Percentiles rank a stretch among this genome's conserved stretches.
phyloP scores from a whole-genome alignment of 1,140 invertebrate genomes.

The Monochamus saltuarius region DNA sequence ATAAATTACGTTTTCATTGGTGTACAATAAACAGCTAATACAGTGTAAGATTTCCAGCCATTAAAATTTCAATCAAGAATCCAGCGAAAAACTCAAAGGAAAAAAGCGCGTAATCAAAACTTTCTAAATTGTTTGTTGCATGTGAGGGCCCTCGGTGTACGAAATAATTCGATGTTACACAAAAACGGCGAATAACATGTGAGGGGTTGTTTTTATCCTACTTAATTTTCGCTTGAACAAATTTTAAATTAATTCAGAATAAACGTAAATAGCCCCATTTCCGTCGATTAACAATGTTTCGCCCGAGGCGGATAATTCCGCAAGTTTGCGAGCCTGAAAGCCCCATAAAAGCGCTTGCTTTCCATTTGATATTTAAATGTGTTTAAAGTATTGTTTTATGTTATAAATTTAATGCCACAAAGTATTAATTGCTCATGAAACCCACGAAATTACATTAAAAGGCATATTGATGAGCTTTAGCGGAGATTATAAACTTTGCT shows the following conservation, averaged over 20 bases:
- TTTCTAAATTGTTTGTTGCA: too few relatives aligned
- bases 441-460: constrained; percentile 37
- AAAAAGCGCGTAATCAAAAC: too few relatives aligned
- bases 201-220: constrained; percentile 1
- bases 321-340: constrained; percentile 36
- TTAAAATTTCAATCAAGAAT: too few relatives aligned
- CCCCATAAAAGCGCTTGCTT: constrained; percentile 30
- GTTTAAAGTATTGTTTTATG: constrained; percentile 43
- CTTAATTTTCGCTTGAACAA: constrained; percentile 31
- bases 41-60: too few relatives aligned
- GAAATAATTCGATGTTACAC: too few relatives aligned
- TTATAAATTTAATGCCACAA: constrained; percentile 38
- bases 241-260: constrained; percentile 38
- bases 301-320: constrained; percentile 32
- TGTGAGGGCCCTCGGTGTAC: too few relatives aligned
- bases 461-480: constrained; percentile 37
- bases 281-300: constrained; percentile 36
- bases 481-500: constrained; percentile 36
- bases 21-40: too few relatives aligned
- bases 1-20: too few relatives aligned
- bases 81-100: too few relatives aligned
- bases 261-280: constrained; percentile 41
- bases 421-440: constrained; percentile 39
- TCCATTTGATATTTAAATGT: constrained; percentile 41
- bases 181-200: neutral